Conservation (phyloP, 2,797 vertebrate species). For the Arremon aurantiirostris region DNA sequence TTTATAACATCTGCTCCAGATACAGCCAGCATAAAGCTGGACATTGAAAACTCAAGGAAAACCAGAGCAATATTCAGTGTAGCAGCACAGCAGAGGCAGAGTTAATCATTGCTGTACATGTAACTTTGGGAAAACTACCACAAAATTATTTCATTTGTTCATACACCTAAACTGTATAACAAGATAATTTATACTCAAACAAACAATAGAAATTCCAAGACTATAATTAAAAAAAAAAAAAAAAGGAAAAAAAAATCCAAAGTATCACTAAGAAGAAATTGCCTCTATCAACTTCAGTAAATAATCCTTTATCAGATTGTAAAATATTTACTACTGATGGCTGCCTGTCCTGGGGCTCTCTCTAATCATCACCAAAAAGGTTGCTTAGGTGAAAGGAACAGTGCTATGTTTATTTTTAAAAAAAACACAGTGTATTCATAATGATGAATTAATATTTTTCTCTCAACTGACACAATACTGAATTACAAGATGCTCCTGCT, state of each 20-base stretch:
- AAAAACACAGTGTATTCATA: neutral
- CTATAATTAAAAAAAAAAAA: neutral
- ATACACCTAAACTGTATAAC: neutral
- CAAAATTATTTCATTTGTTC: neutral
- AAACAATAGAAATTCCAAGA: neutral
- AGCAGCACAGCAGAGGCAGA: neutral
- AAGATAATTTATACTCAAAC: neutral
- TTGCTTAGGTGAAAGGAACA: neutral
- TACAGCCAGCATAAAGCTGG: neutral
- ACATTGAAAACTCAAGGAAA: neutral
- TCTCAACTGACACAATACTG: neutral
- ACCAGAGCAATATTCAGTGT: neutral
- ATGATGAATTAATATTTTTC: neutral
- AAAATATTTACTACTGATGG: neutral
- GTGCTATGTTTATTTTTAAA: neutral
- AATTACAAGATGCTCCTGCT: neutral
- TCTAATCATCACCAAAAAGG: neutral
- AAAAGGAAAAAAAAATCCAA: neutral
- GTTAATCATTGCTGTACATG: neutral
- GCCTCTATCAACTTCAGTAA: neutral
- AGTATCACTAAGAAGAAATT: neutral
- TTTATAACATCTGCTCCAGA: neutral
- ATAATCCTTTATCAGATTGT: neutral
- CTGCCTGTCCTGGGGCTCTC: neutral
- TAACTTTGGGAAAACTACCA: neutral